Evolutionary conservation across 2,113 vertebrate genomes (phyloP).

Genomic region (Lontra canadensis): DNA sequence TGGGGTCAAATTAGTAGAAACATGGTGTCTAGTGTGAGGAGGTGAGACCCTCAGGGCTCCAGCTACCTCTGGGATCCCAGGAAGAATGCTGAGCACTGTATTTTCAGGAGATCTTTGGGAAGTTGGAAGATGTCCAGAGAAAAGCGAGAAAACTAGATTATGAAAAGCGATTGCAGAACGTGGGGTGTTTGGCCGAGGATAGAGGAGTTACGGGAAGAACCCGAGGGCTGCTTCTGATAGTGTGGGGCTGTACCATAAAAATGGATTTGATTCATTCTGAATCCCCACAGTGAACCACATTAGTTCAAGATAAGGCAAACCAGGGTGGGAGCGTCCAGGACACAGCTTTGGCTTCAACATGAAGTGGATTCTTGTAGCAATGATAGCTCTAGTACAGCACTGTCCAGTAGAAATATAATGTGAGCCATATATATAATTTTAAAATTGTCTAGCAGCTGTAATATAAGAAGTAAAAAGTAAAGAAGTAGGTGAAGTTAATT

Average conservation of each 20-base stretch:
- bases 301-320: background rate
- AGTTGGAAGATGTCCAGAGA: background rate
- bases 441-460: background rate
- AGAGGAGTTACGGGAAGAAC: constrained; percentile 11
- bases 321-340: background rate
- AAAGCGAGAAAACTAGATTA: background rate
- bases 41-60: fast-evolving
- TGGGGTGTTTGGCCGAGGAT: background rate
- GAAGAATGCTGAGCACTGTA: background rate
- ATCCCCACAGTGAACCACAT: background rate
- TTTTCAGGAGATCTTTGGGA: background rate
- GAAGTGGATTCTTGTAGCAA: background rate
- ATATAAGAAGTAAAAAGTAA: background rate
- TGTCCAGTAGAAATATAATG: background rate
- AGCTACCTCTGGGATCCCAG: background rate
- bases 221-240: background rate
- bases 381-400: fast-evolving
- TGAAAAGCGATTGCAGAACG: background rate
- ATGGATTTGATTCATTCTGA: background rate
- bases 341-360: background rate
- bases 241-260: background rate
- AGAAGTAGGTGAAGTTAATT: background rate
- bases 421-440: background rate
- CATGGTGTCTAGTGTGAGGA: background rate
- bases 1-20: background rate